phyloP scores from a whole-genome alignment of 2,797 vertebrate genomes.

The Hapalemur alaotrensis region DNA sequence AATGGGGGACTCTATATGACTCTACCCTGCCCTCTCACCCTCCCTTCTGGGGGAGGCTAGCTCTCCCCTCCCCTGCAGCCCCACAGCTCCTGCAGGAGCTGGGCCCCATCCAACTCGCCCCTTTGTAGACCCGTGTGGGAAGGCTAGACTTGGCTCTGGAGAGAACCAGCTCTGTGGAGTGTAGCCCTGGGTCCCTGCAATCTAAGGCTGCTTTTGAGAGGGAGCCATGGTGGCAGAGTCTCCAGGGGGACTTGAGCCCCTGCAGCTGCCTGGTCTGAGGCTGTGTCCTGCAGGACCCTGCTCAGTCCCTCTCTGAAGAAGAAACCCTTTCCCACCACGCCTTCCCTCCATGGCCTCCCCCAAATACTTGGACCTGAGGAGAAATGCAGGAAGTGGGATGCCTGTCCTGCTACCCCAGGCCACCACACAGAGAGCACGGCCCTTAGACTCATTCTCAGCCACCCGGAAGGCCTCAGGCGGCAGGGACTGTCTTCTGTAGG shows the following conservation, averaged over 20 bases:
- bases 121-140: neutral
- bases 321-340: neutral
- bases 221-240: neutral
- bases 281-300: neutral
- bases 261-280: neutral
- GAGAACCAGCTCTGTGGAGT: neutral
- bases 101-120: neutral
- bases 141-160: neutral
- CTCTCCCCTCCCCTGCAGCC: neutral
- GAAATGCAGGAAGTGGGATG: neutral
- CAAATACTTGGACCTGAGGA: neutral
- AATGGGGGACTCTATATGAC: fast-evolving
- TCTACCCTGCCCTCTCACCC: neutral
- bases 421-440: neutral
- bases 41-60: neutral
- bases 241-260: neutral
- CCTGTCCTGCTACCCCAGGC: neutral
- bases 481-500: fast-evolving
- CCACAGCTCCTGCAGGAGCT: neutral
- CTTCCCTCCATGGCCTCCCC: neutral
- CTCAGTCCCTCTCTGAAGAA: neutral
- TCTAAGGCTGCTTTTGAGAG: neutral
- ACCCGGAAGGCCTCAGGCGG: neutral
- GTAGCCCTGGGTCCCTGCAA: neutral
- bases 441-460: neutral